Evolutionary conservation across 2,797 vertebrate species (phyloP), one percentile per base, ranked within the genome.

Genomic region (Basileuterus tristriatus): DNA sequence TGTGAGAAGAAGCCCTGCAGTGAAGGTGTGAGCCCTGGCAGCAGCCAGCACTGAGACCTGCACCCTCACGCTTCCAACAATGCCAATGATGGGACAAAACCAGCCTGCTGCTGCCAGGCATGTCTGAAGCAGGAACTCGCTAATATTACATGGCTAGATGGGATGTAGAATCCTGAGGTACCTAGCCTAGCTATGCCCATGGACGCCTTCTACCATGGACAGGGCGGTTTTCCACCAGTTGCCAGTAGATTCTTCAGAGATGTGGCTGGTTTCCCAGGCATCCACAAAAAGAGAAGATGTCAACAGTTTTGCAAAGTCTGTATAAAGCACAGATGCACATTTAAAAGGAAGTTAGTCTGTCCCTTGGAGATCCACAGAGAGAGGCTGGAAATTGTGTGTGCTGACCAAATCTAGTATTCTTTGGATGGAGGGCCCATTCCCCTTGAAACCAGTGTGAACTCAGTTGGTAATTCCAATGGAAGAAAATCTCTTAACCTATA

Each of bases 381-480:
- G 36, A 78, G n/a, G 4, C 0, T 81, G 47, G 36, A 75, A 78
- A 36, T 5, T 12, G 5, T 24, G 12, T 1, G 0, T 52, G 7
- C 44, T 58, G 52, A 79, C 12, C 8, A 52, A 26, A 63, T 44
- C 11, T 22, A 12, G 30, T 70, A n/a, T 15, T 46, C 16, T 56
- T 70, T 52, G 59, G 41, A 16, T 47, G 18, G 29, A 88, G 22
- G 10, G 3, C 6, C 15, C 5, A 7, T 67, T 79, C 16, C 12
- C 21, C 15, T 60, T 74, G 83, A 86, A 76, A 55, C 21, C 20
- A 76, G 8, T 24, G 21, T n/a, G 37, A 94, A 81, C 39, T 77
- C n/a, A 37, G 12, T 29, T 8, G 34, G 6, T 49, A 30, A 70
- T 83, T 81, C 83, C 47, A 79, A 1, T 24, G 24, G n/a, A 75